Percentiles rank a stretch among this genome's conserved stretches.
These are phyloP conservation scores for Cladorhizidae sp. DNA, from an alignment of 37 sponge, comb jelly and placozoan genomes.

Conservation along the genomic window DNA sequence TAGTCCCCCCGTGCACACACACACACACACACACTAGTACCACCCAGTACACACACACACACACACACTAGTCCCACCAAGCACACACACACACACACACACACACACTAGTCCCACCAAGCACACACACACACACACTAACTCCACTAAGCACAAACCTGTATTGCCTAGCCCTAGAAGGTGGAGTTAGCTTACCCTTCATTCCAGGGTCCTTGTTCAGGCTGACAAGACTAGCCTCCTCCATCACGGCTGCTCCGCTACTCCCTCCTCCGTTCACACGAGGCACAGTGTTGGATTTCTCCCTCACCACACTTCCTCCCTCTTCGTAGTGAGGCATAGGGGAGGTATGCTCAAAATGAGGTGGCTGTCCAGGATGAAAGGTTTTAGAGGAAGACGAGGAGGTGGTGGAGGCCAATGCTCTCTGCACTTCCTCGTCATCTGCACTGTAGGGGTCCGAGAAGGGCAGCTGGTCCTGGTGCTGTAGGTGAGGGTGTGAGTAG, in stretches of 20 bases:
- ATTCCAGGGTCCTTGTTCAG: constrained; percentile 50
- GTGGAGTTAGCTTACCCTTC: constrained; percentile 51
- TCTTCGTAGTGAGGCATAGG: neutral
- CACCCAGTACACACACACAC: neutral
- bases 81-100: neutral
- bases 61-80: no score
- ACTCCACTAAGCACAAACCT: neutral
- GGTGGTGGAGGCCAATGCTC: neutral
- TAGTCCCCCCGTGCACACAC: neutral
- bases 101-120: neutral
- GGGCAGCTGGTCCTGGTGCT: neutral
- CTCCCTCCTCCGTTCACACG: neutral
- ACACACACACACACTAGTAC: neutral
- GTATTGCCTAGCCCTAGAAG: no score
- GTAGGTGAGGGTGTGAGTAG: no score
- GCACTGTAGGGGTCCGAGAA: neutral
- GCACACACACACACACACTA: neutral
- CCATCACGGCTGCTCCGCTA: neutral
- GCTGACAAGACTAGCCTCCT: neutral
- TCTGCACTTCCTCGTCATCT: constrained; percentile 6
- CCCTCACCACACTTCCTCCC: neutral
- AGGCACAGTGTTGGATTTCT: neutral
- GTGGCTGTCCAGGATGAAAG: neutral
- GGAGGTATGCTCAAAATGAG: neutral
- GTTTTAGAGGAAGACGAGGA: neutral